These are phyloP conservation scores for Paraplagusia blochii DNA, from an alignment of 2,113 vertebrate species.

Conservation along the genomic window DNA sequence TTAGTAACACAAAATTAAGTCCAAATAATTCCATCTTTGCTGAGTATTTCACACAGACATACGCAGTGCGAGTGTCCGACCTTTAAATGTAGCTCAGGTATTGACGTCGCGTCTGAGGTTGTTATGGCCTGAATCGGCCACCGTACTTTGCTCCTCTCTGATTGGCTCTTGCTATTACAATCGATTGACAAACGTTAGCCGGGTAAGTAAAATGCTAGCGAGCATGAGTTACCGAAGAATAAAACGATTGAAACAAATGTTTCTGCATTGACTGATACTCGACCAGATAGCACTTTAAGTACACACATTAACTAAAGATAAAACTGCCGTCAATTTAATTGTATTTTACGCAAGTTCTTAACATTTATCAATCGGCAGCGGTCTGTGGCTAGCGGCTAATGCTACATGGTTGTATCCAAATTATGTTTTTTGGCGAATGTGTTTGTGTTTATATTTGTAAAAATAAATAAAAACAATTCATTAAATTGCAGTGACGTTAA, in stretches of 20 bases:
- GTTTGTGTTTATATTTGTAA: too few relatives aligned
- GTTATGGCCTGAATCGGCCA: constrained; percentile 31
- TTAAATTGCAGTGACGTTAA: not conserved
- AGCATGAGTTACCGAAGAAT: not conserved
- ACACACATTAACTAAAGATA: not conserved
- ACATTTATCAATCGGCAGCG: not conserved
- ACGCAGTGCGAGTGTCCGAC: not conserved
- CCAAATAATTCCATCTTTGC: too few relatives aligned
- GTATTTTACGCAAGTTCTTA: not conserved
- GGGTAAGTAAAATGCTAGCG: constrained; percentile 36
- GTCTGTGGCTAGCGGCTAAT: constrained; percentile 36
- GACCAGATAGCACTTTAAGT: not conserved
- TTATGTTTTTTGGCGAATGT: not conserved
- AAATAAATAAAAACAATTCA: not conserved
- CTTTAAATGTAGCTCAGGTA: not conserved
- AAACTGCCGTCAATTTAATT: not conserved
- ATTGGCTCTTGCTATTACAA: constrained; percentile 47
- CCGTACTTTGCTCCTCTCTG: constrained; percentile 44
- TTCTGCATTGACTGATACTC: fast-evolving
- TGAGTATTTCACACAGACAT: not conserved
- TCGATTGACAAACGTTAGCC: constrained; percentile 22
- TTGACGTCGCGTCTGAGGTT: fast-evolving
- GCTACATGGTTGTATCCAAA: not conserved
- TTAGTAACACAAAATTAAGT: too few relatives aligned
- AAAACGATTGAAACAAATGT: not conserved